Percentiles rank a stretch among this genome's conserved stretches.
Evolutionary conservation across 2,888 invertebrate genomes (phyloP).

Genomic region (Spodoptera exigua): DNA sequence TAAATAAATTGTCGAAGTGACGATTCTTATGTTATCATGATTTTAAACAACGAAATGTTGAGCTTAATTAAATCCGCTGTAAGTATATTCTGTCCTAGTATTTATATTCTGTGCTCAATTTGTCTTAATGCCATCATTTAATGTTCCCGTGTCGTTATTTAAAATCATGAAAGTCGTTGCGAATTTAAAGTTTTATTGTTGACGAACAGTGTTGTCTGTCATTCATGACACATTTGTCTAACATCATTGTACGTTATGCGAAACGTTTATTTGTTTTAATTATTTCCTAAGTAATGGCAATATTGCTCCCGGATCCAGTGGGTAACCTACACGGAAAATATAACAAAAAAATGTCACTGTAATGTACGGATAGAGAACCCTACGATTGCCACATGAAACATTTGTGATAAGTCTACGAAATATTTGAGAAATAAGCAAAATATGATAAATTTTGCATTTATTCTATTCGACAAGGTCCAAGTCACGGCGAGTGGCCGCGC

Average conservation of each 20-base stretch:
- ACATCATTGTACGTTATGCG: slow-evolving; percentile 5
- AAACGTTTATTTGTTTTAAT: slow-evolving; percentile 14
- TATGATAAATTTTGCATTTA: slow-evolving; percentile 53
- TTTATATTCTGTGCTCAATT: slow-evolving; percentile 8
- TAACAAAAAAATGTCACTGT: slow-evolving; percentile 12
- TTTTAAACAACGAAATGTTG: slow-evolving; percentile 32
- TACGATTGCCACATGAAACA: slow-evolving; percentile 30
- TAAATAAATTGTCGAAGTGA: slow-evolving; percentile 15
- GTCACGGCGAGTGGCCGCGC: background rate
- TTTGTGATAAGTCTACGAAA: slow-evolving; percentile 47
- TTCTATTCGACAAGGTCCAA: slow-evolving; percentile 46
- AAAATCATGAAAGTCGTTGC: slow-evolving; percentile 29
- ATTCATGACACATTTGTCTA: slow-evolving; percentile 24
- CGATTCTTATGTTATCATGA: slow-evolving; percentile 4
- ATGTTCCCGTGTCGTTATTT: slow-evolving; percentile 31
- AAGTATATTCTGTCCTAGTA: too few species aligned
- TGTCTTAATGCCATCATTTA: background rate
- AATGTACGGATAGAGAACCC: slow-evolving; percentile 17
- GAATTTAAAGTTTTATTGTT: slow-evolving; percentile 11
- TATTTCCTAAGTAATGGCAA: slow-evolving; percentile 2
- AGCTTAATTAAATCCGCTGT: background rate
- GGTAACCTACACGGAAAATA: background rate
- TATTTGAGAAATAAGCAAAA: slow-evolving; percentile 50
- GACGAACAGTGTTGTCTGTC: slow-evolving; percentile 27
- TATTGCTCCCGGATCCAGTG: background rate